Base-by-base conservation (phyloP, 1,140 invertebrate species). In the Aleiodes sp. region DNA sequence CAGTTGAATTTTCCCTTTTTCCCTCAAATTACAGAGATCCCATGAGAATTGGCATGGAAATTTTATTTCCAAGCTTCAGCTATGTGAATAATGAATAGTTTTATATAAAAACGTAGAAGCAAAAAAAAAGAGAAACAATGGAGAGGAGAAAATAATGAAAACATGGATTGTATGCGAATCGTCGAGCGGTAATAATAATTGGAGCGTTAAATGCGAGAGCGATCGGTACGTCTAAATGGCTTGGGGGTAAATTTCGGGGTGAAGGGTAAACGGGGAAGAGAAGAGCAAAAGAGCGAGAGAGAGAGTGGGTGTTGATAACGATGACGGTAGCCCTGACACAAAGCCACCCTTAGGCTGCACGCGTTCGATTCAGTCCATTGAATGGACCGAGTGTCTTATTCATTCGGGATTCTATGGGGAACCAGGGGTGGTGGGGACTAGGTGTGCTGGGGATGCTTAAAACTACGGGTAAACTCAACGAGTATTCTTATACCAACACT, bases 371-470 rank as follows among this genome's bases (percentile, higher is more conserved):
- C 73, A 73, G 65, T 72, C 56, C 59, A 52, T 61, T 72, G 65
- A 72, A 72, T 72, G 72, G 60, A 72, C 31, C 52, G 70, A 79
- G 70, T 74, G 72, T 78, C 75, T 78, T 79, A 76, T 79, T 78
- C 76, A 78, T 73, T 74, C 73, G 67, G 33, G 33, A 63, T 39
- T 70, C 57, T 63, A 63, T 37, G 33, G 61, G 19, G 56, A 59
- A 24, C 19, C 4, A 10, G 52, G 4, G 21, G 24, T 24, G 52
- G 12, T 57, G 52, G 26, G 24, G 19, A 19, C 7, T 46, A 46
- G 31, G 28, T 60, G 28, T 28, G 31, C 60, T 62, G 33, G 16
- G 29, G 37, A 21, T 33, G 31, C 39, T 16, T 12, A 59, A 67
- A 26, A 19, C 9, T 10, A 9, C 19, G 41, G 33, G 60, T 37